Evolutionary conservation across 2,797 vertebrate species (phyloP).

Genomic region (Emydoidea blandingii): DNA sequence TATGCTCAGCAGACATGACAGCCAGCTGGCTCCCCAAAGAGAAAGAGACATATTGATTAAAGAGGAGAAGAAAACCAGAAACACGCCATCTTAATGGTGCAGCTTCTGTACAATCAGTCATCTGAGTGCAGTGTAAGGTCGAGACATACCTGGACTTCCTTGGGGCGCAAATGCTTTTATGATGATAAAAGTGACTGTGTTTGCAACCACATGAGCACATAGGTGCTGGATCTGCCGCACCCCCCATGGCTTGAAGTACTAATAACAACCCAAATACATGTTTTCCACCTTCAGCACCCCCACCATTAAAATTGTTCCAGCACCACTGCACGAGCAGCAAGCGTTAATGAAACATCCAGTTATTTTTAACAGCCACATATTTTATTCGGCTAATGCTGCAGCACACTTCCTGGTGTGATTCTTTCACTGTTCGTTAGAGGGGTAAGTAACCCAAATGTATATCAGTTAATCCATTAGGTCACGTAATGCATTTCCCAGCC

Average conservation of each 20-base stretch:
- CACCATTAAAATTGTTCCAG: too few relatives aligned
- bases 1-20: background rate
- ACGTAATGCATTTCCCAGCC: background rate
- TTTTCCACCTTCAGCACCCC: too few relatives aligned
- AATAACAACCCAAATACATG: too few relatives aligned
- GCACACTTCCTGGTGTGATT: background rate
- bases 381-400: background rate
- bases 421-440: background rate
- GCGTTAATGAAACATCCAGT: background rate
- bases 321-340: background rate
- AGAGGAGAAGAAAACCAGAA: background rate
- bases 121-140: background rate
- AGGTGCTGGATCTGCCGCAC: too few relatives aligned
- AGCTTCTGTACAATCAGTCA: background rate
- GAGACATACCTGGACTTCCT: background rate
- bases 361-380: background rate
- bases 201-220: background rate
- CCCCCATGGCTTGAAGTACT: too few relatives aligned
- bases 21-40: background rate
- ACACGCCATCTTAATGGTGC: fast-evolving
- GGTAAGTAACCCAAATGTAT: background rate
- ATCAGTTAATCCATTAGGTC: background rate
- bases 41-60: background rate
- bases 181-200: background rate
- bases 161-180: background rate